Conservation (phyloP, 2,888 invertebrate species). For the Lacanobia wlatinum region DNA sequence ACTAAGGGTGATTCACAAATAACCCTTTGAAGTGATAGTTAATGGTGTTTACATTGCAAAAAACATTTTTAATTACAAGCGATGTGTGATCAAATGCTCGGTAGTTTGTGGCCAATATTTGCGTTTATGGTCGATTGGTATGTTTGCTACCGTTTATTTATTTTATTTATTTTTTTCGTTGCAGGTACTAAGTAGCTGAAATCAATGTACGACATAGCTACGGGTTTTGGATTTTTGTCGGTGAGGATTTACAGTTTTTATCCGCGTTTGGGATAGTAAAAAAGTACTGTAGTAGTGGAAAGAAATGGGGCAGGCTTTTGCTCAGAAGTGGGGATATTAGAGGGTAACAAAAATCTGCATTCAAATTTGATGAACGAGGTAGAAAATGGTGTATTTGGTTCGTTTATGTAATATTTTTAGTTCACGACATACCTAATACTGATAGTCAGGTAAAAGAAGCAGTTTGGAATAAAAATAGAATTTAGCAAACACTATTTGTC, state of each 20-base stretch:
- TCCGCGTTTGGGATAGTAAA: too few species aligned
- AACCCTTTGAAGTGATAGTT: conserved; percentile 62
- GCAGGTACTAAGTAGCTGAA: conserved; percentile 56
- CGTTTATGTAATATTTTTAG: too few species aligned
- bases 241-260: conserved; percentile 17
- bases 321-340: too few species aligned
- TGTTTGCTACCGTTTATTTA: conserved; percentile 40
- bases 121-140: conserved; percentile 49
- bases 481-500: too few species aligned
- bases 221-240: neutral
- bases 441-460: too few species aligned
- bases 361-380: too few species aligned
- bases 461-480: too few species aligned
- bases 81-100: conserved; percentile 63
- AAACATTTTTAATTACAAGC: conserved; percentile 62
- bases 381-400: too few species aligned
- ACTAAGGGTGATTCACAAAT: conserved; percentile 26
- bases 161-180: conserved; percentile 43
- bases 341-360: too few species aligned
- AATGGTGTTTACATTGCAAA: conserved; percentile 55
- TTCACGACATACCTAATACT: too few species aligned
- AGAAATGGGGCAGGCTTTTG: too few species aligned
- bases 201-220: conserved; percentile 11
- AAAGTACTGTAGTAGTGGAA: too few species aligned
- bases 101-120: conserved; percentile 58